phyloP scores from a whole-genome alignment of 2,888 invertebrate species.

The Minunthozetes semirufus region DNA sequence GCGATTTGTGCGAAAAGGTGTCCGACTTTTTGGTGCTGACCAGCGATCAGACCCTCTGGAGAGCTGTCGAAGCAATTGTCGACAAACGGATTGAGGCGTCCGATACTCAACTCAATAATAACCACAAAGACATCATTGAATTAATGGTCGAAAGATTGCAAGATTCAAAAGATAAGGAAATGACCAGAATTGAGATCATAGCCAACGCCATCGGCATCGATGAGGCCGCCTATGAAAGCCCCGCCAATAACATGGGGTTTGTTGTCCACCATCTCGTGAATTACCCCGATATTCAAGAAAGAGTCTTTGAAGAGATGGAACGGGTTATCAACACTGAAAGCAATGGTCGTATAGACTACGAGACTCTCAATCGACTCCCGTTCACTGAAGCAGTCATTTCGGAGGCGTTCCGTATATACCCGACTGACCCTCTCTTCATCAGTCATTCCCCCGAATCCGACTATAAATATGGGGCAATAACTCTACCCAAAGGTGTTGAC shows the following conservation, averaged over 20 bases:
- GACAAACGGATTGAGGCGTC: background rate
- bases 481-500: too few species aligned
- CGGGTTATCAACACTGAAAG: background rate
- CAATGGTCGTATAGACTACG: too few species aligned
- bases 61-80: background rate
- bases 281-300: background rate
- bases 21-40: background rate
- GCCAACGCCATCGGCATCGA: slow-evolving; percentile 11
- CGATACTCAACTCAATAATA: background rate
- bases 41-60: background rate
- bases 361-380: too few species aligned
- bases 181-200: slow-evolving; percentile 10
- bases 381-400: too few species aligned
- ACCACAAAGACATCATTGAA: background rate
- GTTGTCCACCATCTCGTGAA: background rate
- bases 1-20: background rate
- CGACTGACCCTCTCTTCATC: too few species aligned
- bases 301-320: background rate
- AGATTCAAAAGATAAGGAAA: too few species aligned
- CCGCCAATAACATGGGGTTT: slow-evolving; percentile 16
- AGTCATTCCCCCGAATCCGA: too few species aligned
- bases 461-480: too few species aligned
- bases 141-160: slow-evolving; percentile 18
- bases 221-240: slow-evolving; percentile 4
- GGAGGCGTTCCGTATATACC: too few species aligned